Evolutionary conservation across 2,888 invertebrate genomes (phyloP), one percentile per base, ranked within the genome.

Genomic region (Trachelus troglodyta): DNA sequence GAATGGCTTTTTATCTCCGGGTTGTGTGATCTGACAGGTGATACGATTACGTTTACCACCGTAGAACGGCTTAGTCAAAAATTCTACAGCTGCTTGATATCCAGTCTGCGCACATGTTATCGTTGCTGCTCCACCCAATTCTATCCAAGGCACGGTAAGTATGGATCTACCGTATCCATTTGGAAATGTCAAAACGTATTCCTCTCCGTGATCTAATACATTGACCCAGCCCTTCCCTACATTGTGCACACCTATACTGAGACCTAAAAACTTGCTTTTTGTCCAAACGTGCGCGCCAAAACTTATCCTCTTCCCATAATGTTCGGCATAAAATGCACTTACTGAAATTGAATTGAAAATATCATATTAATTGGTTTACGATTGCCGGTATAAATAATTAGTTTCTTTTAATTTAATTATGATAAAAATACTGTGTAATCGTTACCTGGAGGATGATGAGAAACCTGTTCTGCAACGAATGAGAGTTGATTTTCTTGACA

Each of bases 141-240:
- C 99, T 88, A 99, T 97, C 99, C 99, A 99, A 1, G 99, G 99
- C 77, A 99, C 97, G 69, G 98, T 98, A 88, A 99, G 93, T 88
- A 99, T 99, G 75, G 98, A 99, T 91, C 98, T 96, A 90, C 99
- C 99, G 92, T 99, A 99, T 81, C 98, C 99, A 92, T 98, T 99
- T 15, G 99, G 99, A 93, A 99, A 99, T 74, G 98, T 98, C 75
- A 99, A 94, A 79, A 97, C 95, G 91, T 99, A 99, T 88, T 99
- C 97, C 90, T 99, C 99, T 78, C 97, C 97, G 81, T 95, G 94
- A 86, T 99, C 97, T 78, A 98, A 92, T 11, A 99, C 93, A 4
- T 96, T 96, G n/a, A 99, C 96, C 68, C 96, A 94, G 3, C 99
- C 99, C 88, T 96, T 95, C 6, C 99, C 99, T 77, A 99, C 97